Base-by-base conservation (phyloP, 2,797 vertebrate species). In the Acanthurus tractus region DNA sequence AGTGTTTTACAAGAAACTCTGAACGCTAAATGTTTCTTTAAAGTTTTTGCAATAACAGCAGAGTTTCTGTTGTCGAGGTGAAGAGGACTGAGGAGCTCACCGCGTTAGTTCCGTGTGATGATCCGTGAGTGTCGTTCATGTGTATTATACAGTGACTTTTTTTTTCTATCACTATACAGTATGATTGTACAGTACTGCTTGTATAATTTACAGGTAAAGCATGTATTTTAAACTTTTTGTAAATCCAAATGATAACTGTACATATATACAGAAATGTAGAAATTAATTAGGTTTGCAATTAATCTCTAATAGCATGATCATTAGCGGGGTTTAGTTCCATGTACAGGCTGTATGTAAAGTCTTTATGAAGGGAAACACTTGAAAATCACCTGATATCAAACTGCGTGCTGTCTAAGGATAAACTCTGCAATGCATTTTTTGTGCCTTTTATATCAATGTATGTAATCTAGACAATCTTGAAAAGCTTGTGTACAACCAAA, bases 371-470 rank as follows among this genome's bases (percentile, higher is more conserved):
- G 96, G 94, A 96, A 96, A 96, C 92, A 97, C 96, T 97, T 97
- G 96, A 97, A 97, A 96, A 94, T 91, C 91, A 96, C 94, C 93
- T 93, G 94, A 89, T 88, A 90, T 92, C 90, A 91, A 93, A 95
- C 94, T 96, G 95, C 89, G 94, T 95, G 90, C 95, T 95, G 88
- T 93, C 93, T 92, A 95, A 93, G 79, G 86, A 92, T 85, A 89
- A 93, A 89, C 86, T 95, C 95, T 96, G 96, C 95, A 95, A 96
- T 96, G 96, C 96, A 96, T 97, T 95, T 96, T 95, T 95, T 97
- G 97, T 98, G 98, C 98, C 97, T 99, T 99, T 97, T 97, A 94
- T 95, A 96, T 96, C 94, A 96, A 96, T 96, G 94, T 97, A 96
- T 97, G 96, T 97, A 95, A 96, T 96, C 95, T 95, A 97, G 97